phyloP scores from a whole-genome alignment of 92 coral and sea anemone species.

The Zoanthus solanderi region DNA sequence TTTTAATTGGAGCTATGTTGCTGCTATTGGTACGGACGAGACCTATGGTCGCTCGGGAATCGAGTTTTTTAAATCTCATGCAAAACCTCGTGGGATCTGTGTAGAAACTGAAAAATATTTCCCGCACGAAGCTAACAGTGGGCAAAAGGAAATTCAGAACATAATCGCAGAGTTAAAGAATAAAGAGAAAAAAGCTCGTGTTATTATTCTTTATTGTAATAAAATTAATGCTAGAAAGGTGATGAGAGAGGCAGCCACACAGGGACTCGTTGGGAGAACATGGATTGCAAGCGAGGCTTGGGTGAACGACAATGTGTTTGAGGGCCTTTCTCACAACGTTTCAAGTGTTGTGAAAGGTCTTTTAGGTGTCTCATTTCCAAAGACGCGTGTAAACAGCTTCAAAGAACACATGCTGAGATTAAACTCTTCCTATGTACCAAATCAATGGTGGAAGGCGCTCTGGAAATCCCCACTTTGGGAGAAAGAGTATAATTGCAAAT shows the following conservation, averaged over 20 bases:
- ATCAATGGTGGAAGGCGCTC: conserved; percentile 76
- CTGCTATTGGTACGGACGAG: conserved; percentile 82
- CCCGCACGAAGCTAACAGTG: conserved; percentile 30
- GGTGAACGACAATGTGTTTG: conserved; percentile 50
- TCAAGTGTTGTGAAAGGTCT: conserved; percentile 71
- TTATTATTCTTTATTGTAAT: conserved; percentile 74
- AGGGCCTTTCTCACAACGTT: conserved; percentile 45
- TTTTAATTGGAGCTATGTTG: conserved; percentile 92
- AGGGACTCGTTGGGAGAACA: conserved; percentile 62
- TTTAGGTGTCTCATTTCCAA: conserved; percentile 76
- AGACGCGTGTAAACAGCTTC: conserved; percentile 59
- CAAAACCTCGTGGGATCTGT: conserved; percentile 66
- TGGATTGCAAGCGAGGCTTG: conserved; percentile 93
- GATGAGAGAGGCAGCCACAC: conserved; percentile 63
- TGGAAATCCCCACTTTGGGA: conserved; percentile 64
- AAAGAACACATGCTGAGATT: conserved; percentile 56
- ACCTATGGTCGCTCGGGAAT: conserved; percentile 89
- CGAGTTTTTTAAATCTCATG: conserved; percentile 74
- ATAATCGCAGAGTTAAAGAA: conserved; percentile 67
- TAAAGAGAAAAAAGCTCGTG: conserved; percentile 48
- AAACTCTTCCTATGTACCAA: conserved; percentile 66
- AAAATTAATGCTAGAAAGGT: conserved; percentile 30
- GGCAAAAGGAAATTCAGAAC: conserved; percentile 37
- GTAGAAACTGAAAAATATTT: conserved; percentile 78
- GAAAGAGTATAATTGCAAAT: conserved; percentile 63